Evolutionary conservation across 2,797 vertebrate species (phyloP), one percentile per base, ranked within the genome.

Genomic region (Esox lucius): DNA sequence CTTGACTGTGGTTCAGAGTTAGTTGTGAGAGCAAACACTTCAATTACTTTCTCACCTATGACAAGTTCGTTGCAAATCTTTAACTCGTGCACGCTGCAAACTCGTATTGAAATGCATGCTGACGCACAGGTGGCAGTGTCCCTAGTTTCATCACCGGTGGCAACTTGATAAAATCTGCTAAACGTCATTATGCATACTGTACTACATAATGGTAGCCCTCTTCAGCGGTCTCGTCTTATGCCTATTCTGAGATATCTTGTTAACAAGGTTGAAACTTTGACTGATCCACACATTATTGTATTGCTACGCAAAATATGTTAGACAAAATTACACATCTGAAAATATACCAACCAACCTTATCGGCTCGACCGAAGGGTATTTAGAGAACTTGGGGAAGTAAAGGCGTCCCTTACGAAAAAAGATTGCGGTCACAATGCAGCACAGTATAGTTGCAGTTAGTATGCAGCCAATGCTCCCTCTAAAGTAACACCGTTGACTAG

Each of bases 321-420:
- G 11, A 13, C 24, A 67, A 64, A 74, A 42, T 8, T 33, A 35
- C 24, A 17, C 31, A 70, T 49, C 22, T 68, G 8, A 46, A 15
- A 68, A 19, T 22, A 13, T 24, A 46, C 68, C 17, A 22, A 22
- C n/a, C 35, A 68, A 42, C 26, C 28, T n/a, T 42, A 46, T 35
- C n/a, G 16, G 8, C 17, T n/a, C 15, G 71, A 69, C 16, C n/a
- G 28, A 28, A 46, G 33, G 13, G 28, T 15, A 72, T 75, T 71
- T 31, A 65, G 46, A 71, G 76, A 81, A 79, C 72, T 72, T 69
- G 64, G 51, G 22, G 70, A 42, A 81, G 78, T 73, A 61, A 24
- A 61, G 78, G 61, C 68, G 12, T 46, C 6, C 42, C 42, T 11
- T 13, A 46, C 42, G 6, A 46, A 46, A 11, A 46, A 11, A 46